Evolutionary conservation across 2,888 invertebrate species (phyloP).

Genomic region (Eupithecia pulchellata): DNA sequence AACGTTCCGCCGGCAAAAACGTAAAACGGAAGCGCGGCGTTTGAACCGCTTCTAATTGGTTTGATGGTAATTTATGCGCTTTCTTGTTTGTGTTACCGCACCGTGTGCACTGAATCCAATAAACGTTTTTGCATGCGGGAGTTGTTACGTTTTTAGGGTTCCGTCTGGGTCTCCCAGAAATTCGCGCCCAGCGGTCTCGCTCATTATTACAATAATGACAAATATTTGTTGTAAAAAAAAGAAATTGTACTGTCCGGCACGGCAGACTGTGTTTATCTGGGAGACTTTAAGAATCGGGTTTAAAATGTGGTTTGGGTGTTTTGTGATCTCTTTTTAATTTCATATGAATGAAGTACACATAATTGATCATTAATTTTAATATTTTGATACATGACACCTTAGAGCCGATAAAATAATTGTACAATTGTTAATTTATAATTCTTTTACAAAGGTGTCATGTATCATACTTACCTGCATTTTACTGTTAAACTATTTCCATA

Average conservation of each 20-base stretch:
- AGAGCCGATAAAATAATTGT: not conserved
- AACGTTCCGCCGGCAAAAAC: constrained; percentile 18
- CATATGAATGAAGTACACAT: not conserved
- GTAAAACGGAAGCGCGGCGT: constrained; percentile 29
- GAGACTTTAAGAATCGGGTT: not conserved
- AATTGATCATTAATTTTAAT: not conserved
- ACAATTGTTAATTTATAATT: not conserved
- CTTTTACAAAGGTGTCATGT: too few species aligned
- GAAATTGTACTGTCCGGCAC: not conserved
- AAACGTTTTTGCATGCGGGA: constrained; percentile 32
- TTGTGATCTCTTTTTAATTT: not conserved
- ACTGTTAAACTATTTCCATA: not conserved
- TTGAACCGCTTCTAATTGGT: constrained; percentile 50
- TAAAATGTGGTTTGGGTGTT: not conserved
- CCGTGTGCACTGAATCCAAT: constrained; percentile 43
- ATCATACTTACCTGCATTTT: not conserved
- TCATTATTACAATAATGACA: not conserved
- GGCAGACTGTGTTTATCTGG: not conserved
- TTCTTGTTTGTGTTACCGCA: constrained; percentile 36
- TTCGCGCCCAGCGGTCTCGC: too few species aligned
- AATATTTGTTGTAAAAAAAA: not conserved
- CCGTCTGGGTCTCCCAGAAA: not conserved
- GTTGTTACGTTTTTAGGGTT: constrained; percentile 21
- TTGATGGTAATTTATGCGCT: constrained; percentile 52
- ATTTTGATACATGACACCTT: not conserved